A percentile compares a stretch with the other conserved stretches of the same genome.
Conservation (phyloP, 2,888 invertebrate genomes). For the Hemicrepidius hirtus region DNA sequence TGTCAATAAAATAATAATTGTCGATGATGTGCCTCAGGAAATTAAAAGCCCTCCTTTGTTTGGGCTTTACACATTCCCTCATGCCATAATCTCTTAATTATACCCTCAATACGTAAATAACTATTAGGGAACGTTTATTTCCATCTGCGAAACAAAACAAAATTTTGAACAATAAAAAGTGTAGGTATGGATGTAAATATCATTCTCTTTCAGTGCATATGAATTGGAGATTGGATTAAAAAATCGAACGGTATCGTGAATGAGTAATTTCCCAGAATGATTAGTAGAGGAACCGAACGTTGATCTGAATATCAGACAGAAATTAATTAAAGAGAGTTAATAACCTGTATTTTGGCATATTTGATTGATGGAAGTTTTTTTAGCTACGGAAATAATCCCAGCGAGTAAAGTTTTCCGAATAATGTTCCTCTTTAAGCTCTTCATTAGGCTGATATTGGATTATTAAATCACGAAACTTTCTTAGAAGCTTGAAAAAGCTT, state of each 20-base stretch:
- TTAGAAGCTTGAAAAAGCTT: neutral
- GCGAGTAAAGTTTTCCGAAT: neutral
- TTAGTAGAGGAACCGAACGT: neutral
- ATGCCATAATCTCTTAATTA: too few relatives aligned
- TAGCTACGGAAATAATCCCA: neutral
- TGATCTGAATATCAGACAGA: neutral
- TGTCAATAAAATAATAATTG: too few relatives aligned
- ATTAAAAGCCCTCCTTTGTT: too few relatives aligned
- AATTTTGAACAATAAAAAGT: too few relatives aligned
- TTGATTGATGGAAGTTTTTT: slow-evolving; percentile 26
- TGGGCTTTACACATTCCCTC: too few relatives aligned
- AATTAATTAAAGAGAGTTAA: slow-evolving; percentile 23
- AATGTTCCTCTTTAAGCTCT: slow-evolving; percentile 3
- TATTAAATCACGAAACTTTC: slow-evolving; percentile 15
- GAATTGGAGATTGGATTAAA: neutral
- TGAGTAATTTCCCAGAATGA: neutral
- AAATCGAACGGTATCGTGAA: slow-evolving; percentile 14
- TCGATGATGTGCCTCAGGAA: too few relatives aligned
- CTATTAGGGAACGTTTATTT: too few relatives aligned
- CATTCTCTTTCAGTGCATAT: neutral
- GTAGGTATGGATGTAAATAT: neutral
- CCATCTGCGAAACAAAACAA: too few relatives aligned
- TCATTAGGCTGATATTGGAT: slow-evolving; percentile 4
- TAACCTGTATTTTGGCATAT: slow-evolving; percentile 8
- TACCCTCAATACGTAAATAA: too few relatives aligned